Percentiles rank a stretch among this genome's conserved stretches.
Conservation (phyloP, 2,888 invertebrate species). For the Troides aeacus region DNA sequence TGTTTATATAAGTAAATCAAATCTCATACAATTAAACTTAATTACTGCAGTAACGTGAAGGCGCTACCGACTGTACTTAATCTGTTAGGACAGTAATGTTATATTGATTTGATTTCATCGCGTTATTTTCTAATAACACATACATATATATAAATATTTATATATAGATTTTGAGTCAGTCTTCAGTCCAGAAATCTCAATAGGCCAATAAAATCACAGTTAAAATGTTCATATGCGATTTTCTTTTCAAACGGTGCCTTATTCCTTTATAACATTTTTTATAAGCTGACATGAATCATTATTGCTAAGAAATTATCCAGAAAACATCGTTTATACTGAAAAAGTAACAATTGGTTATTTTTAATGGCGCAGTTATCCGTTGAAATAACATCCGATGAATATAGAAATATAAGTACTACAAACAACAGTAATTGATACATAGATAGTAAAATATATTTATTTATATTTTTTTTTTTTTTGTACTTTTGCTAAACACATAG, state of each 20-base stretch:
- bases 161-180: constrained; percentile 60
- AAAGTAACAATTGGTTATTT: neutral
- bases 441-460: neutral
- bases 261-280: constrained; percentile 34
- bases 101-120: neutral
- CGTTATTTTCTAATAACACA: constrained; percentile 35
- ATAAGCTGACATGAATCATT: constrained; percentile 9
- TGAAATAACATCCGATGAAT: neutral
- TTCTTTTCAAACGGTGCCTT: constrained; percentile 52
- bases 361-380: neutral
- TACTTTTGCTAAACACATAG: neutral
- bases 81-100: neutral
- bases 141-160: neutral
- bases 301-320: constrained; percentile 3
- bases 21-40: constrained; percentile 2
- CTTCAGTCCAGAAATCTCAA: constrained; percentile 77
- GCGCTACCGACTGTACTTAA: constrained; percentile 7
- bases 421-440: neutral
- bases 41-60: constrained; percentile 6
- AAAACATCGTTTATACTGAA: neutral
- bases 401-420: constrained; percentile 1
- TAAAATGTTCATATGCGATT: constrained; percentile 52
- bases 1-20: constrained; percentile 2
- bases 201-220: constrained; percentile 73
- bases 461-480: neutral